Base-by-base conservation (phyloP, 2,113 vertebrate genomes). In the Plotosus lineatus region DNA sequence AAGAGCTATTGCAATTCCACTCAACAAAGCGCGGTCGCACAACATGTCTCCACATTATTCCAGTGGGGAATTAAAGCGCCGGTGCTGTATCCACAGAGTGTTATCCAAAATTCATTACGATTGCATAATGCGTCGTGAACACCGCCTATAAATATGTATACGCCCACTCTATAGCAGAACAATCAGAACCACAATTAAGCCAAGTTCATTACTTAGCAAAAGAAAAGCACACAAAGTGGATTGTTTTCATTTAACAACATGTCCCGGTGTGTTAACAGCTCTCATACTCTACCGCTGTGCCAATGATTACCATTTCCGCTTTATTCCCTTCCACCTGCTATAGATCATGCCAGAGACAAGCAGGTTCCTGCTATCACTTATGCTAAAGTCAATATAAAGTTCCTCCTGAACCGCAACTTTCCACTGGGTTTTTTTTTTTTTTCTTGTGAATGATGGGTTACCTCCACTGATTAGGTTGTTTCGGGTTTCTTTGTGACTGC, bases 101-200 rank as follows among this genome's bases (percentile, higher is more conserved):
- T 81, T 78, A 78, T 80, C 36, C 48, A n/a, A 83, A 81, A 75
- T 75, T 60, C 60, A 60, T 78, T 55, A 79, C 31, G 31, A 83
- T 71, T 79, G 69, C 69, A 69, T n/a, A 78, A 80, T 44, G 56
- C 23, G n/a, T 73, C 48, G 48, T 26, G 60, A 83, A 83, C 63
- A 46, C 28, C 9, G 68, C 19, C 23, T 53, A 58, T 74, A 48
- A 79, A 75, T 75, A 79, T 58, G 38, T 48, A 66, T 73, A 60
- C 36, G 31, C 76, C 23, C 53, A 65, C 12, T 12, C 4, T 15
- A 58, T 15, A 19, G 33, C 11, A 58, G 33, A n/a, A 68, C 65
- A 56, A 85, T 74, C 44, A 36, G 17, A 63, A 68, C n/a, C 19
- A 9, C 53, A 33, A 55, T 48, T 40, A 79, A 83, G n/a, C 11